Conservation (phyloP, 2,113 vertebrate genomes). For the Aspidoscelis tigris region DNA sequence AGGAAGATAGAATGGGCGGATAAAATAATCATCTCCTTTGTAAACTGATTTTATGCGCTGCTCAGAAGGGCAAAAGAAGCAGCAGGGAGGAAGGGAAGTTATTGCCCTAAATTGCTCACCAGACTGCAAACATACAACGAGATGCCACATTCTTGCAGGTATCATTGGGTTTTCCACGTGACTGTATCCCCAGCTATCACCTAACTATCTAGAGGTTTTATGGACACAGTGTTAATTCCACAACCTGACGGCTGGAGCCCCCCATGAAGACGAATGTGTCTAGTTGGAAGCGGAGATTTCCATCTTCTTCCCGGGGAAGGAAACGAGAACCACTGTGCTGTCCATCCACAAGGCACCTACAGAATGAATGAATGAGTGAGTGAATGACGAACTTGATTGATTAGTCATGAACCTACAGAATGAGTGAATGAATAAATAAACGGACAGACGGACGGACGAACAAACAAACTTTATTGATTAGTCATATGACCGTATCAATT, state of each 20-base stretch:
- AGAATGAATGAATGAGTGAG: rapidly evolving
- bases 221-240: background rate
- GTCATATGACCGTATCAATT: too few species aligned
- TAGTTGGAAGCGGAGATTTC: slow-evolving; percentile 44
- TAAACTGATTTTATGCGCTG: background rate
- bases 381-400: too few species aligned
- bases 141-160: background rate
- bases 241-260: slow-evolving; percentile 18
- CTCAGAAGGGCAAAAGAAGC: background rate
- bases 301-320: background rate
- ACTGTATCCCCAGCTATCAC: background rate
- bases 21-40: too few species aligned
- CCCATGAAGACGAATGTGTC: slow-evolving; percentile 38
- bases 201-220: background rate
- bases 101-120: background rate
- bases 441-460: too few species aligned
- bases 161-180: background rate
- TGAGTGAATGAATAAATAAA: too few species aligned
- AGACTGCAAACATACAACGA: background rate
- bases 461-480: too few species aligned
- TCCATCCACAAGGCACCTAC: slow-evolving; percentile 37
- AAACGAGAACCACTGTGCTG: slow-evolving; percentile 11
- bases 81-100: too few species aligned
- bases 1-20: background rate
- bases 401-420: background rate